phyloP scores from a whole-genome alignment of 2,888 invertebrate genomes.

The Netelia fuscicornis region DNA sequence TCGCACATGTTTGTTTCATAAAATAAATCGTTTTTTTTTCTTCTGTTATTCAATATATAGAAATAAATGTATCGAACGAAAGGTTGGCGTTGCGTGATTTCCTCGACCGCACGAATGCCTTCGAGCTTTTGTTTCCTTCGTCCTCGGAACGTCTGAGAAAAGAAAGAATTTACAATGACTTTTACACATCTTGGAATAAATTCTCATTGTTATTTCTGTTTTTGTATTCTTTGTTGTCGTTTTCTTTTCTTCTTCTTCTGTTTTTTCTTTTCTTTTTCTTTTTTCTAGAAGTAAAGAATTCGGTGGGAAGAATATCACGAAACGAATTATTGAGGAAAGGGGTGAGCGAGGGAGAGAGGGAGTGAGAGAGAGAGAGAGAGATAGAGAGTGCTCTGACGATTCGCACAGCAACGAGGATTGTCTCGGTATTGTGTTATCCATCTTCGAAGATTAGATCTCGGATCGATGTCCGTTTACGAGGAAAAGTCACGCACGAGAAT shows the following conservation, averaged over 20 bases:
- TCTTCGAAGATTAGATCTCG: conserved; percentile 34
- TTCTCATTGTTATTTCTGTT: neutral
- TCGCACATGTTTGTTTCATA: no score
- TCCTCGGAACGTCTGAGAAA: conserved; percentile 15
- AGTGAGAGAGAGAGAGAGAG: neutral
- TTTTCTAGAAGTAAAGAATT: neutral
- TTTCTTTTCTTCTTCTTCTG: neutral
- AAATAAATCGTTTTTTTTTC: no score
- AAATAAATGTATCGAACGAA: neutral
- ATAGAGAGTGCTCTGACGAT: neutral
- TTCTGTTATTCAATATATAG: no score
- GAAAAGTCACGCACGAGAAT: conserved; percentile 25
- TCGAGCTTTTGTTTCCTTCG: conserved; percentile 48
- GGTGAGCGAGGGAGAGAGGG: neutral
- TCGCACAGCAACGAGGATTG: neutral
- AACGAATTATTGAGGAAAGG: neutral
- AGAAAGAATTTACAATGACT: conserved; percentile 7
- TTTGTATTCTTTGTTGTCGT: neutral
- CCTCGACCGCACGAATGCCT: conserved; percentile 52
- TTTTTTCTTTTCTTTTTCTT: neutral
- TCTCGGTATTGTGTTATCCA: neutral
- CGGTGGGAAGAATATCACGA: conserved; percentile 36
- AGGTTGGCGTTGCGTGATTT: conserved; percentile 51
- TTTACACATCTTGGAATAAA: neutral
- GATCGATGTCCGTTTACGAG: conserved; percentile 40